Conservation (phyloP, 2,797 vertebrate species). For the Echeneis naucrates region DNA sequence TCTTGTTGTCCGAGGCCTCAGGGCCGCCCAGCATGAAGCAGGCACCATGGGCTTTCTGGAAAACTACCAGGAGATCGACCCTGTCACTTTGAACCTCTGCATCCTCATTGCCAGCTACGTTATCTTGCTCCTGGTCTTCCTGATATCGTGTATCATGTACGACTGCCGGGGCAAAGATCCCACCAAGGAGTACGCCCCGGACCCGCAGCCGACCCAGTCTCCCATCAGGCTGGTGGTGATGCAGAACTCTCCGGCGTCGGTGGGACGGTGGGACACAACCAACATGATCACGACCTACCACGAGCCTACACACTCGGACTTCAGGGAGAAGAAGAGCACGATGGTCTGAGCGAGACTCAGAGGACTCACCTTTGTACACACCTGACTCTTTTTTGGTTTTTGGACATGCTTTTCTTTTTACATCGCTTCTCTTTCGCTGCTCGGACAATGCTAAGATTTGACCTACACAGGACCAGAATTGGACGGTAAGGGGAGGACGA, state of each 20-base stretch:
- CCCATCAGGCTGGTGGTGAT: conserved; percentile 92
- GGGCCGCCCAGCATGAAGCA: conserved; percentile 67
- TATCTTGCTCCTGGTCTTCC: conserved; percentile 97
- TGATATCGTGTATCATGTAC: conserved; percentile 96
- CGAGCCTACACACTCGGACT: conserved; percentile 69
- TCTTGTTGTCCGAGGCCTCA: conserved; percentile 43
- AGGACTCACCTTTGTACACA: conserved; percentile 41
- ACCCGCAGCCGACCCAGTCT: conserved; percentile 87
- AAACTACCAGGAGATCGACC: conserved; percentile 96
- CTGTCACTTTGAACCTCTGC: conserved; percentile 96
- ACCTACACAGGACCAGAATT: conserved; percentile 59
- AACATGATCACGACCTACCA: conserved; percentile 81
- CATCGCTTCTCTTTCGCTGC: conserved; percentile 8
- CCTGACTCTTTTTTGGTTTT: conserved; percentile 25
- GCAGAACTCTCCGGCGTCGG: conserved; percentile 81
- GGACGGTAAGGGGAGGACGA: conserved; percentile 69
- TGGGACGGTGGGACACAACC: conserved; percentile 76
- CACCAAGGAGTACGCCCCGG: conserved; percentile 91
- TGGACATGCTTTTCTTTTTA: conserved; percentile 33
- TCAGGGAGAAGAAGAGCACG: conserved; percentile 84
- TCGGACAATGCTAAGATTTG: conserved; percentile 59
- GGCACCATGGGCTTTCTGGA: conserved; percentile 84
- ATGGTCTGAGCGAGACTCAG: conserved; percentile 76
- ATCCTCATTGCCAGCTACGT: conserved; percentile 97
- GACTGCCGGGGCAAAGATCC: conserved; percentile 98